Evolutionary conservation across 2,888 invertebrate genomes (phyloP).

Genomic region (Lasius platythorax): DNA sequence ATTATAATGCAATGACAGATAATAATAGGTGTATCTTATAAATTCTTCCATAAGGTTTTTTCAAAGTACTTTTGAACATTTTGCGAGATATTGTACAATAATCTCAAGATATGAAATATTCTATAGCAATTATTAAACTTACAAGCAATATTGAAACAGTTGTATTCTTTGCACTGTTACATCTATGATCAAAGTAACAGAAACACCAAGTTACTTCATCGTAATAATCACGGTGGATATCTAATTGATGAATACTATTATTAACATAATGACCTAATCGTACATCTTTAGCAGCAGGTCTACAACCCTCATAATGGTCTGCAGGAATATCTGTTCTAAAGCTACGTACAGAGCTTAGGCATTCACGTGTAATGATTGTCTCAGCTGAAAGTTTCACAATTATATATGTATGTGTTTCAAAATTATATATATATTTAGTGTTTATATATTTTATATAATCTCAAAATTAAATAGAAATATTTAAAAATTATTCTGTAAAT

Average conservation of each 20-base stretch:
- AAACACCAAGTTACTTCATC: slow-evolving; percentile 95
- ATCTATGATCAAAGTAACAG: slow-evolving; percentile 96
- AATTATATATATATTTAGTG: background rate
- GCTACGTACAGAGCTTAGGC: slow-evolving; percentile 92
- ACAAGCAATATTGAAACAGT: slow-evolving; percentile 78
- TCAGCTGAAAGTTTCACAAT: slow-evolving; percentile 88
- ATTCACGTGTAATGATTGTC: slow-evolving; percentile 93
- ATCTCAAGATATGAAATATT: slow-evolving; percentile 35
- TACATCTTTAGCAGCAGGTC: slow-evolving; percentile 92
- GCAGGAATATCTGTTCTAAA: slow-evolving; percentile 95
- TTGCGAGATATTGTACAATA: background rate
- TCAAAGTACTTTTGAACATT: background rate
- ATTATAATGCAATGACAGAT: background rate
- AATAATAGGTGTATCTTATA: background rate
- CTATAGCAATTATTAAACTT: slow-evolving; percentile 41
- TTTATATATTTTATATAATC: background rate
- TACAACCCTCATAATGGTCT: slow-evolving; percentile 96
- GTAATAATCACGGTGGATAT: slow-evolving; percentile 94
- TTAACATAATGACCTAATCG: slow-evolving; percentile 95
- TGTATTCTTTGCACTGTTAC: slow-evolving; percentile 88
- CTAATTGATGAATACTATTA: slow-evolving; percentile 94
- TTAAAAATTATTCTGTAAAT: slow-evolving; percentile 53
- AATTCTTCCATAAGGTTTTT: background rate
- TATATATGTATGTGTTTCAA: background rate
- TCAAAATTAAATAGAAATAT: background rate